phyloP scores from a whole-genome alignment of 2,888 invertebrate species.

The Cylloceria caligata region DNA sequence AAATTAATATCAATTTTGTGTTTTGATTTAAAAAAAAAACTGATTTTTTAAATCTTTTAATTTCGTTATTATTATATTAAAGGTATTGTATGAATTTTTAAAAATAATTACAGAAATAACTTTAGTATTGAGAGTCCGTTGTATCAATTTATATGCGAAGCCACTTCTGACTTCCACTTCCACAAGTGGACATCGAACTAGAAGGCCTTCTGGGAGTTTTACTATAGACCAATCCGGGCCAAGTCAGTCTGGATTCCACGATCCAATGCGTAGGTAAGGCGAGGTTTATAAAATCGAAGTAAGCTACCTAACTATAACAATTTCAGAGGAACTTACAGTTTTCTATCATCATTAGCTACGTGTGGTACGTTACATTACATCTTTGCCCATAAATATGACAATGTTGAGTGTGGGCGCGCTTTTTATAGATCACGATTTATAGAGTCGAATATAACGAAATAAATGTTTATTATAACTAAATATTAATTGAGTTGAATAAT shows the following conservation, averaged over 20 bases:
- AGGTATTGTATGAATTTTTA: too few relatives aligned
- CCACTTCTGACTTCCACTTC: slow-evolving; percentile 17
- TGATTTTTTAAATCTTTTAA: too few relatives aligned
- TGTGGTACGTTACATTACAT: too few relatives aligned
- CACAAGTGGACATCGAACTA: slow-evolving; percentile 16
- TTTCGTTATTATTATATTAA: not conserved
- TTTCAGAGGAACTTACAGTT: not conserved
- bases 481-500: too few relatives aligned
- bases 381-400: not conserved
- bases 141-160: not conserved
- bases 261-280: slow-evolving; percentile 6
- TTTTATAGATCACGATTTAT: slow-evolving; percentile 14
- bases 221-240: slow-evolving; percentile 7
- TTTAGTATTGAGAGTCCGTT: not conserved
- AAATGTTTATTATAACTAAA: too few relatives aligned
- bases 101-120: not conserved
- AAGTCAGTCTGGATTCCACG: not conserved
- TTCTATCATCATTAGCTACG: not conserved
- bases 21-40: too few relatives aligned
- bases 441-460: too few relatives aligned
- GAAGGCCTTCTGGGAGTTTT: slow-evolving; percentile 28
- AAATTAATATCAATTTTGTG: too few relatives aligned
- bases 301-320: not conserved
- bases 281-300: not conserved
- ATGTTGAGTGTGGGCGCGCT: not conserved